Evolutionary conservation across 2,888 invertebrate species (phyloP).

Genomic region (Sialis lutaria): DNA sequence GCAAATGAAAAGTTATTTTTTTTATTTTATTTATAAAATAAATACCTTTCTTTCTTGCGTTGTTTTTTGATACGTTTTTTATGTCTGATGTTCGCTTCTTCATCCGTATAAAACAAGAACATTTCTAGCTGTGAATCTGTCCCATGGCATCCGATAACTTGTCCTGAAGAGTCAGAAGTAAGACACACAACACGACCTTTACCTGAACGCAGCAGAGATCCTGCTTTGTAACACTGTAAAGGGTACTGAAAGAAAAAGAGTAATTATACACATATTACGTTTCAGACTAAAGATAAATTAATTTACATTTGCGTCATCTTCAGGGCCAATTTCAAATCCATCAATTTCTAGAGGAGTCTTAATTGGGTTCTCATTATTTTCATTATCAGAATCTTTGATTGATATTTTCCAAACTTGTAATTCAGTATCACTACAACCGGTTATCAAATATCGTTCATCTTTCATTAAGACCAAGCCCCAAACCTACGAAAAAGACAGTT

Average conservation of each 20-base stretch:
- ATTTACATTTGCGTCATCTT: conserved; percentile 32
- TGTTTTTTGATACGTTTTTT: conserved; percentile 65
- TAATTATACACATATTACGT: not conserved
- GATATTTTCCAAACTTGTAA: conserved; percentile 69
- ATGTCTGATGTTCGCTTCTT: conserved; percentile 50
- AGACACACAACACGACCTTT: conserved; percentile 65
- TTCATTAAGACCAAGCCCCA: conserved; percentile 70
- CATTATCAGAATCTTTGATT: conserved; percentile 29
- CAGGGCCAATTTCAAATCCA: conserved; percentile 31
- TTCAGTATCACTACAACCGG: conserved; percentile 72
- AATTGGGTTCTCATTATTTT: conserved; percentile 29
- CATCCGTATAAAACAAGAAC: conserved; percentile 60
- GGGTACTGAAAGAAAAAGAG: conserved; percentile 31
- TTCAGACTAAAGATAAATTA: conserved; percentile 4
- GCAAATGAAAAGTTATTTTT: not conserved
- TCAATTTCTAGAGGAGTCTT: conserved; percentile 29
- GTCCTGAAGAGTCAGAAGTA: conserved; percentile 50
- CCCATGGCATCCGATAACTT: conserved; percentile 67
- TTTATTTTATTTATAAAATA: not conserved
- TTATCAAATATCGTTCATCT: conserved; percentile 67
- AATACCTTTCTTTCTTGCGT: conserved; percentile 30
- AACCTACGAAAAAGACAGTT: conserved; percentile 32
- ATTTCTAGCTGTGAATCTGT: conserved; percentile 66
- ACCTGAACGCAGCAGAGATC: conserved; percentile 61
- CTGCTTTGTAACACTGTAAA: conserved; percentile 59